Evolutionary conservation across 2,888 invertebrate genomes (phyloP).

Genomic region (Falcaria lacertinaria): DNA sequence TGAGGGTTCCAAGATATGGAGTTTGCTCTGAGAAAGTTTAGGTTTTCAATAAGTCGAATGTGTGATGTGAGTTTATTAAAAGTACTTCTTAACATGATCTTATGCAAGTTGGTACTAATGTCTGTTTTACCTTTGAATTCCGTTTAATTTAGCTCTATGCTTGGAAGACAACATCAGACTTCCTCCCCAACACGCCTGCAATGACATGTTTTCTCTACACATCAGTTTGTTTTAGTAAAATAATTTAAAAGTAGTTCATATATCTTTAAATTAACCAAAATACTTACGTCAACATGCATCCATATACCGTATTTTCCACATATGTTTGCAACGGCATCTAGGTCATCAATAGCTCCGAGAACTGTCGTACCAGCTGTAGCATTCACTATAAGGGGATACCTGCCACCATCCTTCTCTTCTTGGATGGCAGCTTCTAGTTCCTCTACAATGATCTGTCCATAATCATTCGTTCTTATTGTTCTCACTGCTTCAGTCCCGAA

Average conservation of each 20-base stretch:
- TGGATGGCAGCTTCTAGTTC: conserved; percentile 81
- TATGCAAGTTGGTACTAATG: background rate
- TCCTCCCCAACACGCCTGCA: conserved; percentile 89
- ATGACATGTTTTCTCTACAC: too few relatives aligned
- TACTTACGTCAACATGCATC: conserved; percentile 90
- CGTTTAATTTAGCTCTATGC: conserved; percentile 80
- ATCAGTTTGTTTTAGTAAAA: too few relatives aligned
- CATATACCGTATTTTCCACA: conserved; percentile 85
- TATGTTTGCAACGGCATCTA: conserved; percentile 83
- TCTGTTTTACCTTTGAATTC: conserved; percentile 80
- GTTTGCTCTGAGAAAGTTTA: conserved; percentile 78
- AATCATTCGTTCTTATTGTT: conserved; percentile 82
- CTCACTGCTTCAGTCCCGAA: conserved; percentile 87
- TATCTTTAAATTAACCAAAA: background rate
- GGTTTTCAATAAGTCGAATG: too few relatives aligned
- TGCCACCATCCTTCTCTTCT: conserved; percentile 61
- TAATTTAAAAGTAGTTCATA: too few relatives aligned
- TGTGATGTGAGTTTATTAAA: too few relatives aligned
- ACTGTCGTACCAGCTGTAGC: conserved; percentile 91
- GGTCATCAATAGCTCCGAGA: conserved; percentile 89
- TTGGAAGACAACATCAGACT: conserved; percentile 84
- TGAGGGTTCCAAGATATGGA: conserved; percentile 93
- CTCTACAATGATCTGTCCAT: conserved; percentile 83
- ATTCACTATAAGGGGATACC: conserved; percentile 84
- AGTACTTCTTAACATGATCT: too few relatives aligned